Base-by-base conservation (phyloP, 2,113 vertebrate genomes). In the Hippocampus comes region DNA sequence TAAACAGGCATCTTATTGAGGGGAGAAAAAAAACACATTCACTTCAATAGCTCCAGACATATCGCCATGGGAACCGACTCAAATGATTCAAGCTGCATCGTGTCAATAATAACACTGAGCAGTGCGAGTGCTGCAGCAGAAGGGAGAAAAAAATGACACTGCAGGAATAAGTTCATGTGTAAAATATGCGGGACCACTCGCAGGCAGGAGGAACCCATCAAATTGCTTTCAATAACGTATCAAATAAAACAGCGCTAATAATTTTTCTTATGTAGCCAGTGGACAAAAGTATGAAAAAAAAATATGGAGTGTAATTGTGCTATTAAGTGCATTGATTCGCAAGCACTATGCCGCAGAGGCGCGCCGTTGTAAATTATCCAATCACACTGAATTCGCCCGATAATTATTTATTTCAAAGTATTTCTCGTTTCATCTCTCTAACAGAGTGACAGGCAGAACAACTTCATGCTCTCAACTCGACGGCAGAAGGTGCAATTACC, bases 151-250 rank as follows among this genome's bases (percentile, higher is more conserved):
- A 49, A 49, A 46, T 43, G 55, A 38, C 14, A 14, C 38, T 56
- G 56, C 57, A 30, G 74, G 20, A 59, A 49, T 71, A 75, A 73
- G 68, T 61, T 9, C 27, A 61, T 82, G 67, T 70, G 9, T 21
- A 30, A 21, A 71, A 59, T 11, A n/a, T 23, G n/a, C 10, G 6
- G 56, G 23, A 11, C 11, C 25, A 55, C 53, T 30, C 27, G 27
- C 6, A 30, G 15, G 59, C 14, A 61, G n/a, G n/a, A 34, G 17
- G 27, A 20, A 0, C 14, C 25, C 7, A 61, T 61, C 59, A 34
- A 61, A 34, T 18, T 30, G 15, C 27, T 61, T 2, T 61, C 59
- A 61, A 27, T 4, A 23, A 59, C 5, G 12, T 59, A 59, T 25
- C 27, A 25, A 59, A 51, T 21, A 51, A 27, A 59, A 59, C 12